Percentiles rank a stretch among this genome's conserved stretches.
Conservation (phyloP, 2,797 vertebrate genomes). For the Acanthis flammea region DNA sequence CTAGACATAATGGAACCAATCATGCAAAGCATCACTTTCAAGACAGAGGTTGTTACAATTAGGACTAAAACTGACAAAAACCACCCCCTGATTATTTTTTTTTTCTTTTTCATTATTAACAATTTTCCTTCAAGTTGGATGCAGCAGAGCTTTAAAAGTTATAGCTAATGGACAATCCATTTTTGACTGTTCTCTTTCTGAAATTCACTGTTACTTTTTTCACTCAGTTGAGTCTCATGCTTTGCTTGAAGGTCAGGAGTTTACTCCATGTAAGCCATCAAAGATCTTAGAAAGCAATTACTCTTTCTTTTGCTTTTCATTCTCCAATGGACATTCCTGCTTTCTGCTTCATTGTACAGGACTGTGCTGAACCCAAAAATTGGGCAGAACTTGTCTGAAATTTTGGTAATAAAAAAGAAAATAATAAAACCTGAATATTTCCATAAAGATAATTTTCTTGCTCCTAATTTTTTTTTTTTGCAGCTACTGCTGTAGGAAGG, state of each 20-base stretch:
- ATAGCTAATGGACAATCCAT: not conserved
- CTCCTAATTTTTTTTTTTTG: not conserved
- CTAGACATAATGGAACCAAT: constrained; percentile 42
- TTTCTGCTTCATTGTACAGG: not conserved
- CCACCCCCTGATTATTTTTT: not conserved
- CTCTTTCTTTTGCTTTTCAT: not conserved
- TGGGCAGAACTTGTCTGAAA: not conserved
- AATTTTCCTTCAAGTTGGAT: not conserved
- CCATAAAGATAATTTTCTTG: not conserved
- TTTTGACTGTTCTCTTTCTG: not conserved
- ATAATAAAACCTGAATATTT: not conserved
- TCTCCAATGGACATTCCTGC: not conserved
- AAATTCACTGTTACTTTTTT: not conserved
- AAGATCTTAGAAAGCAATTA: constrained; percentile 7
- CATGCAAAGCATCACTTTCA: constrained; percentile 26
- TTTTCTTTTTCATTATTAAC: not conserved
- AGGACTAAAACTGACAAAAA: not conserved
- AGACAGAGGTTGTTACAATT: constrained; percentile 11
- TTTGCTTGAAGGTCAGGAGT: not conserved
- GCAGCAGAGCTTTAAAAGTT: not conserved
- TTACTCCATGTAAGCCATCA: not conserved
- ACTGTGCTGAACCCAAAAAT: not conserved
- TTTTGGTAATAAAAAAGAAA: not conserved
- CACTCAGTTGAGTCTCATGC: not conserved
- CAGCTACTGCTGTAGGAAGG: not conserved